Percentiles rank a stretch among this genome's conserved stretches.
These are phyloP conservation scores for Eulemur rufifrons DNA, from an alignment of 2,113 vertebrate genomes.

Conservation along the genomic window DNA sequence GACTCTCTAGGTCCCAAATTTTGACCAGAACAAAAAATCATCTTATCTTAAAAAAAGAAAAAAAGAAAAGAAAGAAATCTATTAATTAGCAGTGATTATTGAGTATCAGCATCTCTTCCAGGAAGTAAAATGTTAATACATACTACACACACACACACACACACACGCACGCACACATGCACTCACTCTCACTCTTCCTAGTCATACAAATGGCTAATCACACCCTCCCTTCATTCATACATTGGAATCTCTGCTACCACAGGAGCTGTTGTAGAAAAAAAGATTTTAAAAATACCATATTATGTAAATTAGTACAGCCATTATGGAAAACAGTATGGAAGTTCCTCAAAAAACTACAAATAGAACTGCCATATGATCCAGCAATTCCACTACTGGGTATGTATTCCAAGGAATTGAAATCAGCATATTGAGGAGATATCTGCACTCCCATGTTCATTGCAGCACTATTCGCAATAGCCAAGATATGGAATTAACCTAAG, in stretches of 20 bases:
- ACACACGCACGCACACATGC: background rate
- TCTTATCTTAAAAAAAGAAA: background rate
- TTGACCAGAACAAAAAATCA: background rate
- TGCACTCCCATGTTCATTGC: background rate
- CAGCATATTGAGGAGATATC: background rate
- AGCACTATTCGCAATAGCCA: background rate
- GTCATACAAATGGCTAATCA: background rate
- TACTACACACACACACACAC: background rate
- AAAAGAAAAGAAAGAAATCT: background rate
- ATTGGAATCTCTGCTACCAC: background rate
- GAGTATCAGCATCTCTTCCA: background rate
- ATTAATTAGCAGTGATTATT: background rate
- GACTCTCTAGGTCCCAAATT: constrained; percentile 2
- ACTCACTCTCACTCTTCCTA: background rate
- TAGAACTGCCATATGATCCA: background rate
- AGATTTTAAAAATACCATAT: background rate
- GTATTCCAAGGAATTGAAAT: background rate
- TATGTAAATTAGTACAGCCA: background rate
- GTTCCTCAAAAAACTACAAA: background rate
- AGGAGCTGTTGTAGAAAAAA: background rate
- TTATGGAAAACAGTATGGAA: background rate
- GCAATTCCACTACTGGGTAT: background rate
- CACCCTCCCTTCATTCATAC: background rate
- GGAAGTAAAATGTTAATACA: background rate
- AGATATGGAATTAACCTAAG: background rate